These are phyloP conservation scores for Catocala fraxini DNA, from an alignment of 2,888 invertebrate species.

Conservation along the genomic window DNA sequence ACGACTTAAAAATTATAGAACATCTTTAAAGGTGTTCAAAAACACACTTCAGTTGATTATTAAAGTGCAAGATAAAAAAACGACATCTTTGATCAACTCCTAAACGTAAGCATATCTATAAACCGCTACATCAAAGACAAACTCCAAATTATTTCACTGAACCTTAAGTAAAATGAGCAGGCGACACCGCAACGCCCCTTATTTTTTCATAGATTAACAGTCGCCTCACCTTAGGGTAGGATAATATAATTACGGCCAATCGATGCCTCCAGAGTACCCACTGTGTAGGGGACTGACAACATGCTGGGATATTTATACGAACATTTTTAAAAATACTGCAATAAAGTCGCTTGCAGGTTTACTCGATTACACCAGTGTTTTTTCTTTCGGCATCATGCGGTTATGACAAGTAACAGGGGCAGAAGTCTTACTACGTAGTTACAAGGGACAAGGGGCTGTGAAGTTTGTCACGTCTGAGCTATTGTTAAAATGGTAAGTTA, in stretches of 20 bases:
- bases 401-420: too few relatives aligned
- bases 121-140: conserved; percentile 24
- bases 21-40: too few relatives aligned
- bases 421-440: too few relatives aligned
- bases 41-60: conserved; percentile 1
- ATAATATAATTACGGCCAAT: conserved; percentile 82
- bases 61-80: conserved; percentile 8
- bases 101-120: conserved; percentile 10
- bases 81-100: conserved; percentile 9
- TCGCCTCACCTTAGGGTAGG: conserved; percentile 70
- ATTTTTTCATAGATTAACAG: conserved; percentile 71
- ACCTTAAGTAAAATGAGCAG: conserved; percentile 57
- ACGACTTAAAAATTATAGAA: too few relatives aligned
- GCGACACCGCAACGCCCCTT: conserved; percentile 60
- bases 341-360: conserved; percentile 32
- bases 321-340: conserved; percentile 42
- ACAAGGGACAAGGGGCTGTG: too few relatives aligned
- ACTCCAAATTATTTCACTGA: conserved; percentile 21
- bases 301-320: conserved; percentile 74
- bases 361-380: conserved; percentile 48
- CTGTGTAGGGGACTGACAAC: conserved; percentile 58
- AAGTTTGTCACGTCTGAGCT: too few relatives aligned
- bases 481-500: too few relatives aligned
- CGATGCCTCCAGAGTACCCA: conserved; percentile 71
- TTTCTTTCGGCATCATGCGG: conserved; percentile 24